phyloP scores from a whole-genome alignment of 2,888 invertebrate species.

The Apoda limacodes region DNA sequence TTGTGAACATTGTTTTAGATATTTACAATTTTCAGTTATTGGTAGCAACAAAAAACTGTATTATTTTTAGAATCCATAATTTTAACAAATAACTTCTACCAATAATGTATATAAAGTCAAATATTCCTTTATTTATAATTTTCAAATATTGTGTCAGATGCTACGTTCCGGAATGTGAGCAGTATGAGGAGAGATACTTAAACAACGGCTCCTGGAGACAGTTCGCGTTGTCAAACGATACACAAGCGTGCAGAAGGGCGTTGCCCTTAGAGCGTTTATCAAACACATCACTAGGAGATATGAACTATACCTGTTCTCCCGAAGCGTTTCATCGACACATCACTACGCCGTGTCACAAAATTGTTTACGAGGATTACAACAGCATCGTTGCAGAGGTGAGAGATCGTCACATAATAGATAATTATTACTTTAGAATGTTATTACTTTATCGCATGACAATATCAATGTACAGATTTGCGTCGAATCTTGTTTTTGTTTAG shows the following conservation, averaged over 20 bases:
- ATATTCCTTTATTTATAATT: too few relatives aligned
- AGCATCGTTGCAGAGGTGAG: slow-evolving; percentile 76
- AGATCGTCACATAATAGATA: too few relatives aligned
- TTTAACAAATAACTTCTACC: too few relatives aligned
- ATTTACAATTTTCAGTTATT: too few relatives aligned
- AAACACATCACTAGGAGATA: slow-evolving; percentile 3
- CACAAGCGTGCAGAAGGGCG: slow-evolving; percentile 47
- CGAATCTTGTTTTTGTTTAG: too few relatives aligned
- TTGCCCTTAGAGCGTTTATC: slow-evolving; percentile 18
- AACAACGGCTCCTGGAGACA: slow-evolving; percentile 59
- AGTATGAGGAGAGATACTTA: slow-evolving; percentile 14
- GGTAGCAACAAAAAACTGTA: background rate
- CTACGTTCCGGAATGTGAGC: slow-evolving; percentile 46
- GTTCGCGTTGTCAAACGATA: slow-evolving; percentile 42
- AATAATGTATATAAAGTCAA: too few relatives aligned
- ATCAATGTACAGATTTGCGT: too few relatives aligned
- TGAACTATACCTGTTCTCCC: slow-evolving; percentile 35
- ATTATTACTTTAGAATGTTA: too few relatives aligned
- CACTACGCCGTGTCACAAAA: slow-evolving; percentile 56
- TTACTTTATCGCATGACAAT: too few relatives aligned
- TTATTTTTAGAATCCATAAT: too few relatives aligned
- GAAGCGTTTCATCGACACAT: slow-evolving; percentile 36
- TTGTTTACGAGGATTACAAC: slow-evolving; percentile 70
- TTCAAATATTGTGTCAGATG: slow-evolving; percentile 42
- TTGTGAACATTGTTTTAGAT: too few relatives aligned